Conservation (phyloP, 2,797 vertebrate genomes). For the Rhinichthys osculus region DNA sequence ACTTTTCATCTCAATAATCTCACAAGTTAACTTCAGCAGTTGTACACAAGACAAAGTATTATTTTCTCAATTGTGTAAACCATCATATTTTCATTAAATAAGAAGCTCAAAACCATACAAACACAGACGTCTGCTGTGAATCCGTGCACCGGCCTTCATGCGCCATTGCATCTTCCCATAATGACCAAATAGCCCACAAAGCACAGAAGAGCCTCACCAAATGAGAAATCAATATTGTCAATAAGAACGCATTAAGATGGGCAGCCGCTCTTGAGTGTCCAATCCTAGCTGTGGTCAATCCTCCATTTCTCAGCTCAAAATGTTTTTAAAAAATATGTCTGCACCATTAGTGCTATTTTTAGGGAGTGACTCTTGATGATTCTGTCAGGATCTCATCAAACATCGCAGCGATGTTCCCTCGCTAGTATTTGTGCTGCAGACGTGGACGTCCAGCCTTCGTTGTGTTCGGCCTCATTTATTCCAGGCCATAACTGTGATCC, state of each 20-base stretch:
- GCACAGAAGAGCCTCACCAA: slow-evolving; percentile 63
- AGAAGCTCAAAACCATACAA: background rate
- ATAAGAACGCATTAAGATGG: slow-evolving; percentile 74
- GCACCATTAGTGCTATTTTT: slow-evolving; percentile 36
- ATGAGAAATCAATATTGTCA: slow-evolving; percentile 79
- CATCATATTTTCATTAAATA: background rate
- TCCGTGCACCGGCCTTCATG: background rate
- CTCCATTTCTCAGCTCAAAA: slow-evolving; percentile 61
- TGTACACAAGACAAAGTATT: background rate
- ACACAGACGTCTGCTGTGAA: slow-evolving; percentile 25
- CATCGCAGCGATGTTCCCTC: background rate
- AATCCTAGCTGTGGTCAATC: slow-evolving; percentile 67
- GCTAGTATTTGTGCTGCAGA: background rate
- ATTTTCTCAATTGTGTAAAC: background rate
- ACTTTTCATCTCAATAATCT: background rate
- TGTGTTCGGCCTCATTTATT: slow-evolving; percentile 29
- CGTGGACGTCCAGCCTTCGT: background rate
- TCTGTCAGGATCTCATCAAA: slow-evolving; percentile 26
- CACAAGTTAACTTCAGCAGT: background rate
- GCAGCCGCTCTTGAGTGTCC: slow-evolving; percentile 73
- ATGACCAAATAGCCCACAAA: slow-evolving; percentile 55
- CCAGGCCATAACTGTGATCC: slow-evolving; percentile 7
- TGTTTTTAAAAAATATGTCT: slow-evolving; percentile 1
- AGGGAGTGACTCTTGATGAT: slow-evolving; percentile 5
- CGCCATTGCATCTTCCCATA: slow-evolving; percentile 30